Percentiles rank a stretch among this genome's conserved stretches.
Evolutionary conservation across 1,140 invertebrate genomes (phyloP).

Genomic region (Frieseomelitta varia): DNA sequence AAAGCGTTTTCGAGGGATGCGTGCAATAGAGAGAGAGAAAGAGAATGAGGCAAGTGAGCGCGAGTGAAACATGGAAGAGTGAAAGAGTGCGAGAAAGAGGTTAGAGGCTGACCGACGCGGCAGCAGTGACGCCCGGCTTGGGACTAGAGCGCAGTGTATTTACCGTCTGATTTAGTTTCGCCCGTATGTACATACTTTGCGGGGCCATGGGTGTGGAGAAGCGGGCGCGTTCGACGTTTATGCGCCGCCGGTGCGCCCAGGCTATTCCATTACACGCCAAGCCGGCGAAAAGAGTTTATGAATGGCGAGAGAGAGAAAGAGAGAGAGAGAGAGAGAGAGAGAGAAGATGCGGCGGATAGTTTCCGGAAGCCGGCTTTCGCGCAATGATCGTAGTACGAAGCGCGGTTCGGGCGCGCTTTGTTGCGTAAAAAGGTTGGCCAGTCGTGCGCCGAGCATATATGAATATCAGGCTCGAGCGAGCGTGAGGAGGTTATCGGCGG

Average conservation of each 20-base stretch:
- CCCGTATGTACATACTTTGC: slow-evolving; percentile 23
- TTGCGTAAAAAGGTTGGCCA: slow-evolving; percentile 40
- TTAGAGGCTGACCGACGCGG: neutral
- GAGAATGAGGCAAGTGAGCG: neutral
- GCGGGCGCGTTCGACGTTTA: slow-evolving; percentile 47
- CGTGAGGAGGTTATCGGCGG: slow-evolving; percentile 38
- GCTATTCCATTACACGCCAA: slow-evolving; percentile 50
- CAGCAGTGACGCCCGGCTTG: neutral
- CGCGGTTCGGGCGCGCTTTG: slow-evolving; percentile 18
- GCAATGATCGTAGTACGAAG: slow-evolving; percentile 60
- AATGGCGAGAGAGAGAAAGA: slow-evolving; percentile 41
- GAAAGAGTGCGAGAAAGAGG: neutral
- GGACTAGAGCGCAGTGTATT: slow-evolving; percentile 23
- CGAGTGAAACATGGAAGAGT: neutral
- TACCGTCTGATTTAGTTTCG: slow-evolving; percentile 59
- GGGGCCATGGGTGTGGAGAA: neutral
- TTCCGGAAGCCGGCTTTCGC: slow-evolving; percentile 44
- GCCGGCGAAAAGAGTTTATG: slow-evolving; percentile 57
- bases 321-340: no score
- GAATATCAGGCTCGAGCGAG: slow-evolving; percentile 44
- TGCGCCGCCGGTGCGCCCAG: slow-evolving; percentile 30
- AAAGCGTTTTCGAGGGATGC: slow-evolving; percentile 30
- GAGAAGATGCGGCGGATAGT: slow-evolving; percentile 57
- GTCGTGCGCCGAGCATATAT: slow-evolving; percentile 40
- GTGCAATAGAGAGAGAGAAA: neutral